These are phyloP conservation scores for Tipula lateralis DNA, from an alignment of 2,888 invertebrate species.

Conservation along the genomic window DNA sequence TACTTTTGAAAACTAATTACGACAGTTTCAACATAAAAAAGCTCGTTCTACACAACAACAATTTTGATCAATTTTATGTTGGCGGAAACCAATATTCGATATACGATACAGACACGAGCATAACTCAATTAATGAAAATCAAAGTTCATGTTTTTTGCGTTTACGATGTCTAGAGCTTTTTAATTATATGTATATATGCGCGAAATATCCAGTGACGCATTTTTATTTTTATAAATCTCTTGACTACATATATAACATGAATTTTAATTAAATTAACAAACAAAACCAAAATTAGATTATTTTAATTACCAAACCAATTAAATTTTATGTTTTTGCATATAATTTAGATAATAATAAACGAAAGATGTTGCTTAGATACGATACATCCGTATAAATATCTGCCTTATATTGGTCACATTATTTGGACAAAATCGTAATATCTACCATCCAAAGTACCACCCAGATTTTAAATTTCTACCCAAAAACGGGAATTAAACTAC, in stretches of 20 bases:
- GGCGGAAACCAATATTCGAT: not conserved
- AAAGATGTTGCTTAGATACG: not conserved
- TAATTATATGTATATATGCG: not conserved
- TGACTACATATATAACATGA: not conserved
- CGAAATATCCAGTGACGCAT: no score
- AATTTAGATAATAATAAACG: not conserved
- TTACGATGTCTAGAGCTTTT: not conserved
- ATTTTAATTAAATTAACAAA: not conserved
- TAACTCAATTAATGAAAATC: not conserved
- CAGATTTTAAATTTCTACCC: no score
- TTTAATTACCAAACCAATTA: not conserved
- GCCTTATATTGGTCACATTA: not conserved
- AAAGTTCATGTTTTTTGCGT: not conserved
- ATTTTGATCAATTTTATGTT: not conserved
- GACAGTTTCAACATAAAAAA: not conserved
- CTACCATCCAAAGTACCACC: no score
- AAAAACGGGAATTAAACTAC: not conserved
- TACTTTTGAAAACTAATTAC: constrained; percentile 2
- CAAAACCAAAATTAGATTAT: not conserved
- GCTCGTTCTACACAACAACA: not conserved
- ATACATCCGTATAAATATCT: not conserved
- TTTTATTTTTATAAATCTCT: no score
- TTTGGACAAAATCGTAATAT: not conserved
- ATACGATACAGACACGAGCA: no score
- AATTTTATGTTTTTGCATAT: not conserved